Base-by-base conservation (phyloP, 2,888 invertebrate genomes). In the Nebria brevicollis region DNA sequence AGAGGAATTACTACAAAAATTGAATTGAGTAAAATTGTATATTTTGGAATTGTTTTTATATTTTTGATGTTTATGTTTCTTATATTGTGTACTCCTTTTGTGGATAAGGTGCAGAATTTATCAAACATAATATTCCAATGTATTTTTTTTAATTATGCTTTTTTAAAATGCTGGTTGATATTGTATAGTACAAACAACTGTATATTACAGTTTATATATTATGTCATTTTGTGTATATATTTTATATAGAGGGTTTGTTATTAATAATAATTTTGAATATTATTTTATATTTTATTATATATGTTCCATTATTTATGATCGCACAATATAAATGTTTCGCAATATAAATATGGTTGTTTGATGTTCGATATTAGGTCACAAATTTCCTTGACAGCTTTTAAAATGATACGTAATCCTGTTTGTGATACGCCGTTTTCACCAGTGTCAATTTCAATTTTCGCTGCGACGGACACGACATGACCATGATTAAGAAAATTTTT, bases 281-380 rank as follows among this genome's bases (percentile, higher is more conserved):
- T 77, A 73, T 78, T 78, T 73, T 66, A 66, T 78, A 78, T 73
- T 73, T 78, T 78, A 73, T 78, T 54, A 65, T 77, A 75, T n/a
- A 15, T 54, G 20, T 34, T 26, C 20, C 43, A 43, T 77, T 68
- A 78, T 78, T 78, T 78, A 78, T 78, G 78, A 78, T 77, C 66
- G 41, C 70, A n/a, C 34, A 78, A 78, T 78, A 78, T 78, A 78
- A 8, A 78, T 68, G 72, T 73, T 41, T 66, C 41, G 73, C 73
- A 20, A 66, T 78, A 78, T 73, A 72, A 70, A 1, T 68, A 13
- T 68, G 68, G 6, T 26, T 68, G 20, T 42, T 70, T 70, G 70
- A 25, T 70, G 70, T 77, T 77, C 43, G 42, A 73, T 78, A 70
- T 70, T 34, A 73, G 72, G 72, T 73, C 77, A 77, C 66, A 77